Conservation (phyloP, 2,113 vertebrate species). For the Martes martes region DNA sequence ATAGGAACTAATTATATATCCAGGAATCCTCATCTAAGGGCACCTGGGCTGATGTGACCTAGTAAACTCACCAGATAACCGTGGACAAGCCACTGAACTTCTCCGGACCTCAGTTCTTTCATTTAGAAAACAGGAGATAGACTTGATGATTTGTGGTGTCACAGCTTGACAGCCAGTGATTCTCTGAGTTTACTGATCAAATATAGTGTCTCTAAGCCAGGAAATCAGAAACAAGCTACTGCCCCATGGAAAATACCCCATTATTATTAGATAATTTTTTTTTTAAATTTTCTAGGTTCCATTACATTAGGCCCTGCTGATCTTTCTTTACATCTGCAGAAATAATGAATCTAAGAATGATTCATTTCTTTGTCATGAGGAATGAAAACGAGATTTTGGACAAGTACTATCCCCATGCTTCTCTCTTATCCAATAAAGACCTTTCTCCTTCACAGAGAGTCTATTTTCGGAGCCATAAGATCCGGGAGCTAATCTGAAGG, state of each 20-base stretch:
- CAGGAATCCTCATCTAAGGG: neutral
- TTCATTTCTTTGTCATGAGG: neutral
- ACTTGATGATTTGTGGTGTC: neutral
- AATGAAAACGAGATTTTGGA: conserved; percentile 39
- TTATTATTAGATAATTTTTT: neutral
- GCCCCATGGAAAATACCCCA: neutral
- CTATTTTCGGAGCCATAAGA: neutral
- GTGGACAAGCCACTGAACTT: neutral
- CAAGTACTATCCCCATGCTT: neutral
- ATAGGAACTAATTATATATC: neutral
- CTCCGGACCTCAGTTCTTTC: neutral
- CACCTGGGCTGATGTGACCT: neutral
- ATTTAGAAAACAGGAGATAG: neutral
- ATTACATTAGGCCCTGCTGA: neutral
- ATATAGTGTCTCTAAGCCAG: neutral
- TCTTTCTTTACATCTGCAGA: conserved; percentile 32
- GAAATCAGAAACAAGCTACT: neutral
- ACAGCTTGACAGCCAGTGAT: neutral
- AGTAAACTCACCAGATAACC: neutral
- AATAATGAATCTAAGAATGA: conserved; percentile 38
- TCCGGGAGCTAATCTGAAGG: neutral
- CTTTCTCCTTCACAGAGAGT: conserved; percentile 18
- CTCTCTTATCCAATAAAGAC: neutral
- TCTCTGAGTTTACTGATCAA: neutral
- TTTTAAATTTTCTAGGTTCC: neutral